These are phyloP conservation scores for Enteromius anoplus DNA, from an alignment of 2,797 vertebrate genomes.

Conservation along the genomic window DNA sequence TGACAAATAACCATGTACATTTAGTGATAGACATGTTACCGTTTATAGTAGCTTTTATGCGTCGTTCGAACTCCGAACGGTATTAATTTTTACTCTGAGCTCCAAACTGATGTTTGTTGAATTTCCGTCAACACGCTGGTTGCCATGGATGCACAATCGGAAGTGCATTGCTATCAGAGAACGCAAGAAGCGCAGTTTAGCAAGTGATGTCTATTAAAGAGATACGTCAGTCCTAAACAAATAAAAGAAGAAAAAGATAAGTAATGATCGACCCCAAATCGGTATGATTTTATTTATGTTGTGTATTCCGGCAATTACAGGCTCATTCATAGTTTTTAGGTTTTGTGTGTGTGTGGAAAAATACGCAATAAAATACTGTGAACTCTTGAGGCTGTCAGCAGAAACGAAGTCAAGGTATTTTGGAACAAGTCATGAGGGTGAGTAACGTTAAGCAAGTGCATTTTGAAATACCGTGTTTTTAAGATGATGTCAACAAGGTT, in stretches of 20 bases:
- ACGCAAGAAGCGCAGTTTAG: not conserved
- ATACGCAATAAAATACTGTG: not conserved
- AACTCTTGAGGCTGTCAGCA: not conserved
- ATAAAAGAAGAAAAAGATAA: not conserved
- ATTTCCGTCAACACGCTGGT: conserved; percentile 51
- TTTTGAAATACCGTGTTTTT: not conserved
- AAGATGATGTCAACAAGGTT: not conserved
- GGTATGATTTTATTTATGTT: not conserved
- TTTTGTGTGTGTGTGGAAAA: no score
- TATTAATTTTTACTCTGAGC: not conserved
- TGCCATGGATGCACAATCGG: conserved; percentile 51
- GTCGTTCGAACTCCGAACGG: not conserved
- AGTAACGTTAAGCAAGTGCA: not conserved
- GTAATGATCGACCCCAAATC: not conserved
- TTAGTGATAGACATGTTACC: conserved; percentile 8
- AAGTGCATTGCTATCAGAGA: conserved; percentile 16
- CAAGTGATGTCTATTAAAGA: no score
- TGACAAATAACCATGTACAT: not conserved
- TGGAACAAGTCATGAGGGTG: not conserved
- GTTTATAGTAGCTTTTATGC: conserved; percentile 1
- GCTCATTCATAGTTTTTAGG: not conserved
- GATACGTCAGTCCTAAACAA: not conserved
- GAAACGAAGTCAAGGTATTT: not conserved
- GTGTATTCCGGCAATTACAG: not conserved
- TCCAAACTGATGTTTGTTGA: conserved; percentile 39